These are phyloP conservation scores for Schizotus pectinicornis DNA, from an alignment of 2,888 invertebrate species.

Conservation along the genomic window DNA sequence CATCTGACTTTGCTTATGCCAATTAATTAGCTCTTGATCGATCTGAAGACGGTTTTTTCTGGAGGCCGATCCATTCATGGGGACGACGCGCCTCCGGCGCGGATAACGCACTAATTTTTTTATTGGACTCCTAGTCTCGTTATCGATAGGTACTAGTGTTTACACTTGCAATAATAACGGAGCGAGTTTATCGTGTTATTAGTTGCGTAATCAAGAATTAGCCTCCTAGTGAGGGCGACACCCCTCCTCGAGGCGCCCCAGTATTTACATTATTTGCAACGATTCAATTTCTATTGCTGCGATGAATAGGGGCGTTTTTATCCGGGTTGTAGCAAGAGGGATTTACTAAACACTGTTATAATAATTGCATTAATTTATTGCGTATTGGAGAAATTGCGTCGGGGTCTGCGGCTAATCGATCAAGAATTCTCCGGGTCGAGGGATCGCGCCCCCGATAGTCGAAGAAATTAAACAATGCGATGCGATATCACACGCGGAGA, in stretches of 20 bases:
- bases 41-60: constrained; percentile 20
- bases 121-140: too few species aligned
- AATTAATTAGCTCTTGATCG: constrained; percentile 52
- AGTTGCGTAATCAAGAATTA: constrained; percentile 57
- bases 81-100: too few species aligned
- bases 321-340: constrained; percentile 12
- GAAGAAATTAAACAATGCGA: constrained; percentile 10
- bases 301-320: constrained; percentile 52
- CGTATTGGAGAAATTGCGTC: not conserved
- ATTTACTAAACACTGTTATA: constrained; percentile 27
- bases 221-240: constrained; percentile 49
- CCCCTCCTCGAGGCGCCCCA: constrained; percentile 43
- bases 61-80: too few species aligned
- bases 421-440: too few species aligned
- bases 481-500: constrained; percentile 1
- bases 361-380: constrained; percentile 28
- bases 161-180: constrained; percentile 26
- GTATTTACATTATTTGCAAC: constrained; percentile 57
- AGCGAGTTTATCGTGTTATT: constrained; percentile 51
- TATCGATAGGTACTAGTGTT: too few species aligned
- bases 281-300: constrained; percentile 56
- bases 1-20: constrained; percentile 53
- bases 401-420: too few species aligned
- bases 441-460: not conserved
- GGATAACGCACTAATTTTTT: too few species aligned